A percentile compares a stretch with the other conserved stretches of the same genome.
phyloP scores from a whole-genome alignment of 1,140 invertebrate genomes.

The Euura lappo region DNA sequence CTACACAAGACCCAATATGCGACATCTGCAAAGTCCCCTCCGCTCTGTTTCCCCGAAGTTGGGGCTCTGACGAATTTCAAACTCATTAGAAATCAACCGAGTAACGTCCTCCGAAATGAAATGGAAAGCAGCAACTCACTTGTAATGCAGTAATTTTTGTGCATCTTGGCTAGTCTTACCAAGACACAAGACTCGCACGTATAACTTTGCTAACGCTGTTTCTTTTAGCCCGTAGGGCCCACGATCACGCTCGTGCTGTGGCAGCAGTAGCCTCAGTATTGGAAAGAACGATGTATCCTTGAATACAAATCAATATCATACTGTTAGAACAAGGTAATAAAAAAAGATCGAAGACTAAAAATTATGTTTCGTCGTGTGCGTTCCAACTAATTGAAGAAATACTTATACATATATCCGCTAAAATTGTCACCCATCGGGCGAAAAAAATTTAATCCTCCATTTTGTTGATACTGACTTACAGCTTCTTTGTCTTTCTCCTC shows the following conservation, averaged over 20 bases:
- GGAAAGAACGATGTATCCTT: constrained; percentile 69
- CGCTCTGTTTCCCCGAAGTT: constrained; percentile 41
- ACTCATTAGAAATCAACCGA: constrained; percentile 7
- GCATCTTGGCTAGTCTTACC: constrained; percentile 70
- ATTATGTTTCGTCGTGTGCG: too few species aligned
- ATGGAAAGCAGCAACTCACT: constrained; percentile 27
- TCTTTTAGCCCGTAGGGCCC: constrained; percentile 72
- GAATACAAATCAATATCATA: constrained; percentile 12
- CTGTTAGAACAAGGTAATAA: too few species aligned
- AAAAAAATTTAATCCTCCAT: too few species aligned
- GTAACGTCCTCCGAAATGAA: constrained; percentile 14
- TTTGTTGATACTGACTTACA: constrained; percentile 33
- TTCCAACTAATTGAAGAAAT: too few species aligned
- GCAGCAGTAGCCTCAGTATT: constrained; percentile 74
- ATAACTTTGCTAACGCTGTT: constrained; percentile 68
- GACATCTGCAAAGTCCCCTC: constrained; percentile 77
- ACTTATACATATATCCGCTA: too few species aligned
- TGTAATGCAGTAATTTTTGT: constrained; percentile 58
- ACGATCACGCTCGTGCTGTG: constrained; percentile 70
- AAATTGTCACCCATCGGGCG: too few species aligned
- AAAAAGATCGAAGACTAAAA: too few species aligned
- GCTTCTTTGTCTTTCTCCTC: constrained; percentile 35
- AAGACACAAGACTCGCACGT: constrained; percentile 73
- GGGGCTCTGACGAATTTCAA: constrained; percentile 44
- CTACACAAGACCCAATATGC: constrained; percentile 73